Evolutionary conservation across 2,113 vertebrate species (phyloP), one percentile per base, ranked within the genome.

Genomic region (Siniperca knerii): DNA sequence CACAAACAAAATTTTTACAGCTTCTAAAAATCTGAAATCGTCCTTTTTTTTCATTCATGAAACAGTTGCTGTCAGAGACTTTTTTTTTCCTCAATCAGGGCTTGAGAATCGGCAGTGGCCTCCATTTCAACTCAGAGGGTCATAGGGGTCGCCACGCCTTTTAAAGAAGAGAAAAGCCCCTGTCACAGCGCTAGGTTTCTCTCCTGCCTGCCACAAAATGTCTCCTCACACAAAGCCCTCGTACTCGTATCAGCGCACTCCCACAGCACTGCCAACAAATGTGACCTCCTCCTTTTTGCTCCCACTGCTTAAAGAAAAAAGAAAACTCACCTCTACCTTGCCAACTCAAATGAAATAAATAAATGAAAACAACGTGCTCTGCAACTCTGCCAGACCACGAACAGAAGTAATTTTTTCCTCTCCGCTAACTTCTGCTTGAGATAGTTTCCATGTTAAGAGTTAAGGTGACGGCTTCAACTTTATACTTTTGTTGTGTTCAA

Each of bases 51-150:
- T 42, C 11, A 33, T 76, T 72, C 54, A 68, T n/a, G 23, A 75
- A 73, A 75, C 18, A 21, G 20, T 74, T 48, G 52, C 52, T 13
- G 54, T 92, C 65, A 71, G 42, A 62, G 66, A 50, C 11, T 7
- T 60, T 75, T 46, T 46, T 29, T 48, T 48, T 48, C 21, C 25
- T 61, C 61, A 69, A 62, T 77, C 76, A 60, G 61, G 77, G 77
- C 73, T 65, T 4, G 72, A 81, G 77, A 75, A 80, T 78, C 62
- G 21, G 55, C 44, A 3, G 58, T 94, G 93, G 91, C 95, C 94
- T 93, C 88, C 60, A 72, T 93, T 93, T 95, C 92, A 95, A 94
- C 94, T 85, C 82, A 1, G 25, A 0, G 75, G 94, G 94, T 95
- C 92, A 85, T 0, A 2, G 84, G 78, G 92, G 93, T 95, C 92